Conservation (phyloP, 2,888 invertebrate genomes). For the Notocelia uddmanniana region DNA sequence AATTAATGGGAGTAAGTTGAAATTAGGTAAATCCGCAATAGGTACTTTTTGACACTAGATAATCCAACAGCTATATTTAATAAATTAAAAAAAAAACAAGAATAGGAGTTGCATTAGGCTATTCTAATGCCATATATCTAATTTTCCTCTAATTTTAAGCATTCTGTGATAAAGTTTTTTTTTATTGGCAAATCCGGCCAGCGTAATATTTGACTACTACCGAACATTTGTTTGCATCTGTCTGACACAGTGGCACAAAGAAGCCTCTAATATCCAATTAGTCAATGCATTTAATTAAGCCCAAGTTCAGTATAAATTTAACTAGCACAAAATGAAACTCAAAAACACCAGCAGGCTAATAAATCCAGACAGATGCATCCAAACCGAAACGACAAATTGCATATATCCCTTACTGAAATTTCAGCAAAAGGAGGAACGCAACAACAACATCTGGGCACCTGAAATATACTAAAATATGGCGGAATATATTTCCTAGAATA, state of each 20-base stretch:
- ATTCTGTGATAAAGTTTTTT: not conserved
- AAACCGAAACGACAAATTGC: conserved; percentile 73
- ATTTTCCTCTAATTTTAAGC: no score
- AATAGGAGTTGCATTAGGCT: no score
- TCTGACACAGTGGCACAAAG: conserved; percentile 68
- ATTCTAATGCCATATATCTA: no score
- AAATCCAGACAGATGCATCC: conserved; percentile 73
- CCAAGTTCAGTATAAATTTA: conserved; percentile 68
- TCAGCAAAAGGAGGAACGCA: conserved; percentile 66
- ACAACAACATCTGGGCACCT: conserved; percentile 82
- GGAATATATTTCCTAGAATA: conserved; percentile 84
- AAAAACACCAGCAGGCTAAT: conserved; percentile 58
- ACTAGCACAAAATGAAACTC: conserved; percentile 59
- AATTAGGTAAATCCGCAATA: not conserved
- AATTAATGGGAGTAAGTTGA: not conserved
- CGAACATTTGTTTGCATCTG: not conserved
- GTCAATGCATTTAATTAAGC: conserved; percentile 74
- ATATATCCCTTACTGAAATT: conserved; percentile 60
- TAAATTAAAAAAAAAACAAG: no score
- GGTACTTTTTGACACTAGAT: no score
- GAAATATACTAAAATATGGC: conserved; percentile 76
- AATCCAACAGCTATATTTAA: no score
- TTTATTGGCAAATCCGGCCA: not conserved
- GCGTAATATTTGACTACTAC: not conserved
- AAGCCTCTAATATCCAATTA: conserved; percentile 73